Conservation (phyloP, 1,140 invertebrate species). For the Lethocerus indicus region DNA sequence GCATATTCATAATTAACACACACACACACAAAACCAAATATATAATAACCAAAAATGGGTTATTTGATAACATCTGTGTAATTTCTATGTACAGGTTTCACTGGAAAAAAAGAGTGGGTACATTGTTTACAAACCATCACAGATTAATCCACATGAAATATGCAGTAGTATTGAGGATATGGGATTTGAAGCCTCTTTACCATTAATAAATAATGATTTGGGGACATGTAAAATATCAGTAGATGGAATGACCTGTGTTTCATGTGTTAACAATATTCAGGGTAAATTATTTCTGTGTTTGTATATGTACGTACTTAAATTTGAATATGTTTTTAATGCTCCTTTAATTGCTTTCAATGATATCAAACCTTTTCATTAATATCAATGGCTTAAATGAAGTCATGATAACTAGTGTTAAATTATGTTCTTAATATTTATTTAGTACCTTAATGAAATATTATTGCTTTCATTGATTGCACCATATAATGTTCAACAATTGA, state of each 20-base stretch:
- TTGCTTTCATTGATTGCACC: not conserved
- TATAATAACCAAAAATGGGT: not conserved
- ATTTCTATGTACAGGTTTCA: slow-evolving; percentile 30
- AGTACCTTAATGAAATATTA: no score
- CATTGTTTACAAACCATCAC: slow-evolving; percentile 40
- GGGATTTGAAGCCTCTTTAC: slow-evolving; percentile 46
- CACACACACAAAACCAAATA: not conserved
- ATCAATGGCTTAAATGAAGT: no score
- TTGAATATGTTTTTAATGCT: no score
- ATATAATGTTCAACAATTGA: not conserved
- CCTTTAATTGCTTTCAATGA: no score
- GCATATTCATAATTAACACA: not conserved
- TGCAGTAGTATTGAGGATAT: slow-evolving; percentile 56
- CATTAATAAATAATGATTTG: slow-evolving; percentile 12
- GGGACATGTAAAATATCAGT: slow-evolving; percentile 30
- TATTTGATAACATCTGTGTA: not conserved
- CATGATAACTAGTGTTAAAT: no score
- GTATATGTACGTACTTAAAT: no score
- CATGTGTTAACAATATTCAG: slow-evolving; percentile 64
- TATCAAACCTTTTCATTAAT: no score
- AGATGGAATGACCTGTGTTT: slow-evolving; percentile 67
- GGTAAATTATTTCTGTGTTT: no score
- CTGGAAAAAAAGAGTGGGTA: slow-evolving; percentile 44
- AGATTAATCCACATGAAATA: slow-evolving; percentile 35
- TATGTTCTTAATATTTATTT: no score